Evolutionary conservation across 2,888 invertebrate species (phyloP).

Genomic region (Malacosoma neustria): DNA sequence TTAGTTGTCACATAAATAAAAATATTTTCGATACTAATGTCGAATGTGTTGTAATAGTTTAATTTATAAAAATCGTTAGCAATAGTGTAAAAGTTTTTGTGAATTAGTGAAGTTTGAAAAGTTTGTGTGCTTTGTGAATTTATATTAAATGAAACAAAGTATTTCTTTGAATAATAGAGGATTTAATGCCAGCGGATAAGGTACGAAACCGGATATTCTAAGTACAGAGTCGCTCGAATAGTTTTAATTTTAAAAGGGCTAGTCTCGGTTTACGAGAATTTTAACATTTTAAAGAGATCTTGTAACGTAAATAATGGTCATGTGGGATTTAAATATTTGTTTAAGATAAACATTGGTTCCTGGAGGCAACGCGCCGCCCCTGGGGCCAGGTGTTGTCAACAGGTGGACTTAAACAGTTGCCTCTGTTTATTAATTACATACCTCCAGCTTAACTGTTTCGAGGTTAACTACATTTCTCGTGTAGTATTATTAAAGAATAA

Average conservation of each 20-base stretch:
- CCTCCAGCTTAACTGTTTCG: slow-evolving; percentile 16
- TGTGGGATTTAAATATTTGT: slow-evolving; percentile 54
- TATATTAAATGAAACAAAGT: slow-evolving; percentile 40
- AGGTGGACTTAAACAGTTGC: slow-evolving; percentile 35
- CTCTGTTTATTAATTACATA: slow-evolving; percentile 1
- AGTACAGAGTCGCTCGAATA: slow-evolving; percentile 50
- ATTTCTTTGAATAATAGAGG: slow-evolving; percentile 37
- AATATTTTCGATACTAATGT: slow-evolving; percentile 6
- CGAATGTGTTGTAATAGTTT: slow-evolving; percentile 10
- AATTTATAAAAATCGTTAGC: slow-evolving; percentile 41
- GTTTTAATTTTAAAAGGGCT: slow-evolving; percentile 31
- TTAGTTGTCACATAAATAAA: slow-evolving; percentile 8
- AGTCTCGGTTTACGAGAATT: too few relatives aligned
- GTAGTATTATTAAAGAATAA: too few relatives aligned
- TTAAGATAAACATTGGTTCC: slow-evolving; percentile 43
- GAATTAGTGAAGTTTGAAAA: slow-evolving; percentile 41
- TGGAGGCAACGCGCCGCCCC: slow-evolving; percentile 26
- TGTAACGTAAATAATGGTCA: slow-evolving; percentile 23
- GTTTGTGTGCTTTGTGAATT: slow-evolving; percentile 33
- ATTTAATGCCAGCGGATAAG: slow-evolving; percentile 62
- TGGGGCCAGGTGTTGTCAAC: slow-evolving; percentile 52
- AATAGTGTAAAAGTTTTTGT: slow-evolving; percentile 43
- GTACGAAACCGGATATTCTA: slow-evolving; percentile 68
- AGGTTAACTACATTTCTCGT: slow-evolving; percentile 16
- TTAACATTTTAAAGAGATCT: neutral